Conservation (phyloP, 2,888 invertebrate species). For the Aromia moschata region DNA sequence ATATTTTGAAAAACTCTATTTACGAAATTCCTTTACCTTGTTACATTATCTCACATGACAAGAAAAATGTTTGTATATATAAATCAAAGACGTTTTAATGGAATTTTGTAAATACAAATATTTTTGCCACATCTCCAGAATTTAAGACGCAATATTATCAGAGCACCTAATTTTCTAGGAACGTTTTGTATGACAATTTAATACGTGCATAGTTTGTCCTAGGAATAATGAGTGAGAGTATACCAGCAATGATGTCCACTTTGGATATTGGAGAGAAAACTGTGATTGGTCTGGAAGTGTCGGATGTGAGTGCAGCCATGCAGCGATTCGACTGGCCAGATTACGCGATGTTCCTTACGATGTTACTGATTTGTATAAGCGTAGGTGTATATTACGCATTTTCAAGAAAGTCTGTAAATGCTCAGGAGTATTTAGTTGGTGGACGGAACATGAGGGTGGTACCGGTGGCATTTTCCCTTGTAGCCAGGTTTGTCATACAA, state of each 20-base stretch:
- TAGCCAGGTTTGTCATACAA: constrained; percentile 77
- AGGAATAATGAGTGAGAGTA: constrained; percentile 29
- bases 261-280: constrained; percentile 46
- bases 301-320: constrained; percentile 55
- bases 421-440: constrained; percentile 81
- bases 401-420: constrained; percentile 67
- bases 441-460: constrained; percentile 83
- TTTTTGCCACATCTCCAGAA: too few relatives aligned
- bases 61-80: too few relatives aligned
- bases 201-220: background rate
- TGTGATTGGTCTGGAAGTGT: constrained; percentile 50
- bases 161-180: too few relatives aligned
- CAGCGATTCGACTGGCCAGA: constrained; percentile 71
- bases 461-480: constrained; percentile 85
- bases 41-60: too few relatives aligned
- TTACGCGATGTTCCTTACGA: constrained; percentile 79
- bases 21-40: too few relatives aligned
- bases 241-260: constrained; percentile 36
- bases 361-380: constrained; percentile 79
- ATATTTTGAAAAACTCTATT: too few relatives aligned
- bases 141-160: too few relatives aligned
- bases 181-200: too few relatives aligned
- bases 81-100: too few relatives aligned
- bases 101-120: too few relatives aligned
- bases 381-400: constrained; percentile 86